Conservation (phyloP, 2,888 invertebrate genomes). For the Sussaba pulchella region DNA sequence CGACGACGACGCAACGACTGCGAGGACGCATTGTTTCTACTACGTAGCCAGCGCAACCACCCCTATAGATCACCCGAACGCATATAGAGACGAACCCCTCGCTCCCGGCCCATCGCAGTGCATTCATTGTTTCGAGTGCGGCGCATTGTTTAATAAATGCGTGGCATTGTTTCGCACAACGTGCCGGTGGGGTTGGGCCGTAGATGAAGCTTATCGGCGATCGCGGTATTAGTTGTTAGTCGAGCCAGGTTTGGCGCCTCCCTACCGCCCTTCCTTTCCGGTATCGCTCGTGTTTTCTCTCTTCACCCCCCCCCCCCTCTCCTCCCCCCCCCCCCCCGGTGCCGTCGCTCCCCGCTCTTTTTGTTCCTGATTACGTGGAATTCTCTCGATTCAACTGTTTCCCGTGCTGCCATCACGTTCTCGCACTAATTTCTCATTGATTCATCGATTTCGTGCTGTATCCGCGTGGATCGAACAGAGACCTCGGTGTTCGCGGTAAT, state of each 20-base stretch:
- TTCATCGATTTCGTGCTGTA: constrained; percentile 8
- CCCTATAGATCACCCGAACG: constrained; percentile 53
- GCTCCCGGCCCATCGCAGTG: constrained; percentile 64
- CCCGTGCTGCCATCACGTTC: constrained; percentile 30
- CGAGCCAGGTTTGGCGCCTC: constrained; percentile 69
- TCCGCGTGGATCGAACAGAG: not conserved
- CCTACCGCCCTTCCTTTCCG: constrained; percentile 65
- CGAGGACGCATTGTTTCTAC: constrained; percentile 57
- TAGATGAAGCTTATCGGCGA: constrained; percentile 62
- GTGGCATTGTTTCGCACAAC: constrained; percentile 75
- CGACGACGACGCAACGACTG: constrained; percentile 42
- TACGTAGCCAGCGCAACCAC: constrained; percentile 24
- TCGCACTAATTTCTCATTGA: constrained; percentile 36
- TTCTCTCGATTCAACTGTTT: constrained; percentile 29
- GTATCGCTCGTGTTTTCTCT: constrained; percentile 47
- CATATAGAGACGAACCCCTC: constrained; percentile 54
- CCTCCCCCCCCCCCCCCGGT: not conserved
- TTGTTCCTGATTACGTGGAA: constrained; percentile 14
- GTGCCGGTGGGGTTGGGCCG: constrained; percentile 69
- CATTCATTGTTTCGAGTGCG: constrained; percentile 77
- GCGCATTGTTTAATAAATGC: constrained; percentile 79
- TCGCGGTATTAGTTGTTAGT: constrained; percentile 55
- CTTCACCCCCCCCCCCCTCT: not conserved
- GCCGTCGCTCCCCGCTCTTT: not conserved
- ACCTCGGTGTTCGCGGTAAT: not conserved